Base-by-base conservation (phyloP, 2,113 vertebrate species). In the Xenopus laevis region DNA sequence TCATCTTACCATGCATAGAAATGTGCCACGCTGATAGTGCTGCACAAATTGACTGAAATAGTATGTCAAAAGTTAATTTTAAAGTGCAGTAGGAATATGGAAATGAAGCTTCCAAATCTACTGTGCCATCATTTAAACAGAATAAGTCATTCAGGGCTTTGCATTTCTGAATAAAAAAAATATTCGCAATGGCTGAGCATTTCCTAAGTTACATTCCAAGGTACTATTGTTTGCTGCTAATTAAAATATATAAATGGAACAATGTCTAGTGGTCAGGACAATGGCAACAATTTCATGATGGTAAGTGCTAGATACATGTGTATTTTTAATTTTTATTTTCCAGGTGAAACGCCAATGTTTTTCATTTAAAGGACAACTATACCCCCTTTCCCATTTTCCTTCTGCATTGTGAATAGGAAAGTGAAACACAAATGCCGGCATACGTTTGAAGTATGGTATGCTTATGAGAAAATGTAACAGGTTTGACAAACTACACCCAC, bases 21-120 rank as follows among this genome's bases (percentile, higher is more conserved):
- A 66, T 66, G 13, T 78, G 57, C 77, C 80, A 27, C 7, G 58
- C 15, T 58, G 60, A 78, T 81, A 74, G 79, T 44, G 78, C 68
- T 82, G 73, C 62, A 84, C 85, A 88, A 82, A 82, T 78, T 86
- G 64, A 77, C 74, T 79, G 78, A 83, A 86, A 81, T 81, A 69
- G 59, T 67, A 83, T 68, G 85, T 86, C 78, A 84, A 81, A 88
- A 84, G 72, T 68, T 85, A 82, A 85, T 84, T 84, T 47, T 79
- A 80, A 83, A 83, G 50, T 70, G 78, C 71, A 81, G 76, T 86
- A 64, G 78, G 78, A 85, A 83, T 80, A 89, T 84, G 84, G 74
- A 86, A 84, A 86, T 87, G 71, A 20, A 71, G 40, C 78, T 78
- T 63, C 66, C 81, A 81, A 85, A 79, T 52, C 78, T 78, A 82